Evolutionary conservation across 2,888 invertebrate species (phyloP), one percentile per base, ranked within the genome.

Genomic region (Aporophyla lueneburgensis): DNA sequence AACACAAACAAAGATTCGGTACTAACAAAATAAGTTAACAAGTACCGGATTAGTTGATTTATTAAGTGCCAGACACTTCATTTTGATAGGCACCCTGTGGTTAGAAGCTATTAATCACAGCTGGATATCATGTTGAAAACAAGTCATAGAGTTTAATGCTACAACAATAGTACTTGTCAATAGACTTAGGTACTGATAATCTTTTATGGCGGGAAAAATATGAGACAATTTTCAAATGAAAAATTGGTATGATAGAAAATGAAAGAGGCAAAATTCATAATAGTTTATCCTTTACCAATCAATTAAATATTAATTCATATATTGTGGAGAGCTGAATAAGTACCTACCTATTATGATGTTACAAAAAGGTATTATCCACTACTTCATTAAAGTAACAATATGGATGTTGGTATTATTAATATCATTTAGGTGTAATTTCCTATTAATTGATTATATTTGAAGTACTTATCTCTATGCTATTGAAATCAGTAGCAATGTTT

Each of bases 31-130:
- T 33, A 54, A 81, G 21, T 72, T 58, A 72, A 70, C 81, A 75
- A 79, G 33, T 75, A 49, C 21, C 19, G 56, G 10, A 33, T 68
- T 7, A 74, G 49, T 56, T 71, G 54, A 66, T 71, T 68, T 68
- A 61, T 40, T 68, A 65, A 70, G 76, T 71, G 68, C 49, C 40
- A 54, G 10, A n/a, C 71, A 66, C 54, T 72, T 65, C n/a, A 70
- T 67, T 66, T 62, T 65, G 49, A 62, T n/a, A 27, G 65, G 54
- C 77, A 66, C 75, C 82, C 80, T 73, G 76, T 74, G 66, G 84
- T 51, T 77, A 62, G 59, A 71, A 21, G 59, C 68, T 61, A 62
- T 61, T 61, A 49, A 19, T 27, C 74, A 53, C 82, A 77, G 81
- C 71, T 54, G 78, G 76, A 81, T 43, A 54, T 5, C 66, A 65